phyloP scores from a whole-genome alignment of 2,113 vertebrate species.

The Isurus oxyrinchus region DNA sequence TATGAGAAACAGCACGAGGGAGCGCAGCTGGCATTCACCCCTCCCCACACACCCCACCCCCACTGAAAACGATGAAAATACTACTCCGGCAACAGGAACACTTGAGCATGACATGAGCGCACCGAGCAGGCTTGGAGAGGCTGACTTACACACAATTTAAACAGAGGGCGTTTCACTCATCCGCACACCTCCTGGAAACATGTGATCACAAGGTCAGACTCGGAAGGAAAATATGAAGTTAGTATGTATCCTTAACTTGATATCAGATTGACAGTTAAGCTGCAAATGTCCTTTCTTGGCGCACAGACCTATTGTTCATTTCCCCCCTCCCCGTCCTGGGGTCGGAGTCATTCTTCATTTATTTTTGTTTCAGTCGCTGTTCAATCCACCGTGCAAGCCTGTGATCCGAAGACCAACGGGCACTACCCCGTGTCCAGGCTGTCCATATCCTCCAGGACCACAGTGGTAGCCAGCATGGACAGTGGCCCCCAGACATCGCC shows the following conservation, averaged over 20 bases:
- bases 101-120: not conserved
- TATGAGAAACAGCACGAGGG: not conserved
- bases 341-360: conserved; percentile 5
- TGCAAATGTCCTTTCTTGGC: not conserved
- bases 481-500: conserved; percentile 63
- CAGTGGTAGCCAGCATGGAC: conserved; percentile 83
- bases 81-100: not conserved
- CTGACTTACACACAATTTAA: not conserved
- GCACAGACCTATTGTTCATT: not conserved
- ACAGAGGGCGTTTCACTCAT: conserved; percentile 7
- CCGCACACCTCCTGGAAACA: not conserved
- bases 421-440: conserved; percentile 69
- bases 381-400: conserved; percentile 67
- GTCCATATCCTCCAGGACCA: conserved; percentile 72
- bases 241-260: not conserved
- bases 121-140: not conserved
- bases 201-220: conserved; percentile 20
- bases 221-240: conserved; percentile 11
- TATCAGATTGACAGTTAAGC: not conserved
- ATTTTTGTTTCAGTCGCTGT: conserved; percentile 69
- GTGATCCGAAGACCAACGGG: conserved; percentile 66
- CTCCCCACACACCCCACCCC: not conserved
- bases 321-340: not conserved
- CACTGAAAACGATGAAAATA: not conserved
- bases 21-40: not conserved